Evolutionary conservation across 2,797 vertebrate species (phyloP), one percentile per base, ranked within the genome.

Genomic region (Argya squamiceps): DNA sequence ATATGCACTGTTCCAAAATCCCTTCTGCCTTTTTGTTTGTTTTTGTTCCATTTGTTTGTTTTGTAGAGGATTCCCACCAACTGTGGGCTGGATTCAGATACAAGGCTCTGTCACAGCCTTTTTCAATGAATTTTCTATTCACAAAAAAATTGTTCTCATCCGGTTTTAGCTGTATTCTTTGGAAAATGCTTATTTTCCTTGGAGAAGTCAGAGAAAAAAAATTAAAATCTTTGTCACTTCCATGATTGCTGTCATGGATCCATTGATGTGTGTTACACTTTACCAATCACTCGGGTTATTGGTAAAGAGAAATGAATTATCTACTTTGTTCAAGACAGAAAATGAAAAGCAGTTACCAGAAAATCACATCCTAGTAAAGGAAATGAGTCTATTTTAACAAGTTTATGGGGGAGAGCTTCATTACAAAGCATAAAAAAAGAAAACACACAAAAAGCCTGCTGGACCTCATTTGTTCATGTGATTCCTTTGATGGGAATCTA

Each of bases 61-160:
- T 96, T 95, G 85, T 87, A 91, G 67, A 92, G 84, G 47, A 84
- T 78, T 95, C 83, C 88, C 74, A 80, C 78, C 89, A 88, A 15
- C 75, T 94, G 79, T 60, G 58, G 59, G 22, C 65, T 93, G 80
- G 77, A 86, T 88, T 86, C 88, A 88, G 77, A 95, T 88, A 92
- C 52, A 78, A 91, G 92, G 39, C 59, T 55, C 32, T 49, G 50
- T 76, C 55, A 86, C 83, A 96, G 73, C 32, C 36, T 90, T 96
- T 90, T 94, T 86, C 92, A 96, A 96, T 96, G 93, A 93, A 93
- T 90, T 90, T 75, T 69, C 62, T 97, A 73, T 94, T 96, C 73
- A 92, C n/a, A 84, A 88, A 94, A 89, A 64, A 36, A 6, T 14
- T 19, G 11, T 59, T 75, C 87, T 88, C 23, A 88, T 86, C 73